phyloP scores from a whole-genome alignment of 64 coral and sea anemone genomes.

The Pocillopora damicornis region DNA sequence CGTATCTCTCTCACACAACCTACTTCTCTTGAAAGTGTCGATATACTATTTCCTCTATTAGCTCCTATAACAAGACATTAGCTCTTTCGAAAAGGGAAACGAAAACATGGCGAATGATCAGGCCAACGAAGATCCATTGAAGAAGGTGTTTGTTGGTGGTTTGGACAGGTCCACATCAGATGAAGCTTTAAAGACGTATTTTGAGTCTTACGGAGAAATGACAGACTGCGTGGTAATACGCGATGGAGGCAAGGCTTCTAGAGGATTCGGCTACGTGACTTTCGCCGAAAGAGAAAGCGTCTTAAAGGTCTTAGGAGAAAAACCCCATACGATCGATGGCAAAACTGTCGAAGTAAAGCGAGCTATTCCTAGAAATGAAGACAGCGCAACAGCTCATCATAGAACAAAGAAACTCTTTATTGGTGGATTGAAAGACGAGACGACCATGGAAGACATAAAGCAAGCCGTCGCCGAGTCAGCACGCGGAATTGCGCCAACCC shows the following conservation, averaged over 20 bases:
- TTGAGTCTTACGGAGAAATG: constrained; percentile 72
- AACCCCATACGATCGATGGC: constrained; percentile 73
- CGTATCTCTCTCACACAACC: neutral
- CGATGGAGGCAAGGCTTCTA: constrained; percentile 61
- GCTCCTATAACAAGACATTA: neutral
- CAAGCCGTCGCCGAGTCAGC: constrained; percentile 41
- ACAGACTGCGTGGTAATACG: constrained; percentile 87
- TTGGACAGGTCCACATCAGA: constrained; percentile 59
- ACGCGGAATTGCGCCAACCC: constrained; percentile 8
- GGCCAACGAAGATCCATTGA: constrained; percentile 32
- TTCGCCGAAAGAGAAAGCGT: constrained; percentile 57
- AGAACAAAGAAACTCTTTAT: constrained; percentile 97
- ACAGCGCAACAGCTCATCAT: constrained; percentile 41
- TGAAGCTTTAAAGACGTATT: constrained; percentile 73
- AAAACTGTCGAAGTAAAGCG: constrained; percentile 95
- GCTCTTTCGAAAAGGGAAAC: neutral
- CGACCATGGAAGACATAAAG: constrained; percentile 52
- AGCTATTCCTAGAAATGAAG: constrained; percentile 88
- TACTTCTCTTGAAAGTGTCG: no score
- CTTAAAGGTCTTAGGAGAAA: constrained; percentile 48
- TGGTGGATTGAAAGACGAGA: constrained; percentile 73
- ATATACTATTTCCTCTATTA: neutral
- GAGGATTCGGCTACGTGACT: constrained; percentile 97
- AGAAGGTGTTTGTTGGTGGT: constrained; percentile 91
- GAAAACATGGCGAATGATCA: constrained; percentile 10